Base-by-base conservation (phyloP, 2,797 vertebrate genomes). In the Bothrops alternatus region DNA sequence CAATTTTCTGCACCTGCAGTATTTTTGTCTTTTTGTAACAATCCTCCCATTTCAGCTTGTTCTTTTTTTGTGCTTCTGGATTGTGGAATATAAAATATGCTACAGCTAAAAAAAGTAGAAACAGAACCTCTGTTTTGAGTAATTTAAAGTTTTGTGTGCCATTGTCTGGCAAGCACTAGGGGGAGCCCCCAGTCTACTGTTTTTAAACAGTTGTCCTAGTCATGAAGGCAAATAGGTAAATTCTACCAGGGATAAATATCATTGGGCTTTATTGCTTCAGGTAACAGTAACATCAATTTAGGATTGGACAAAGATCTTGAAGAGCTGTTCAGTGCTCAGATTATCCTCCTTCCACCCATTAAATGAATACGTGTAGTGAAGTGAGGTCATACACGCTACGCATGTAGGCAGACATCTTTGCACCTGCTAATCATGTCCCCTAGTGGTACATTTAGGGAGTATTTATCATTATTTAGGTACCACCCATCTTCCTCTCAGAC, bases 131-230 rank as follows among this genome's bases (percentile, higher is more conserved):
- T 58, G 53, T 25, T 58, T 55, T 86, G 78, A 92, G 23, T 47
- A 91, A 57, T 42, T 4, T 60, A 2, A 0, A 3, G 3, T 12
- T 56, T 28, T 37, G 53, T 32, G 4, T 56, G 65, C 26, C 50
- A 13, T 50, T 50, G 5, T 14, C 0, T 6, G 28, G 87, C 90
- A 23, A 28, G 18, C 87, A 65, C 82, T 61, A 93, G 90, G 12
- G 93, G 94, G 90, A 90, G 88, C 90, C 90, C 63, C 88, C 56
- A 57, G 63, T 57, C 93, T 90, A 50, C 87, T 69, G 91, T 95
- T 94, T 1, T 6, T 2, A 85, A 69, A 65, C n/a, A 12, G 1
- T 6, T 2, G 69, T 42, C 55, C 53, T 1, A 14, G 63, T 57
- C 0, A 12, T 88, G 73, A 23, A 57, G 88, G 60, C 13, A 50